Base-by-base conservation (phyloP, 2,113 vertebrate species). In the Hucho hucho region DNA sequence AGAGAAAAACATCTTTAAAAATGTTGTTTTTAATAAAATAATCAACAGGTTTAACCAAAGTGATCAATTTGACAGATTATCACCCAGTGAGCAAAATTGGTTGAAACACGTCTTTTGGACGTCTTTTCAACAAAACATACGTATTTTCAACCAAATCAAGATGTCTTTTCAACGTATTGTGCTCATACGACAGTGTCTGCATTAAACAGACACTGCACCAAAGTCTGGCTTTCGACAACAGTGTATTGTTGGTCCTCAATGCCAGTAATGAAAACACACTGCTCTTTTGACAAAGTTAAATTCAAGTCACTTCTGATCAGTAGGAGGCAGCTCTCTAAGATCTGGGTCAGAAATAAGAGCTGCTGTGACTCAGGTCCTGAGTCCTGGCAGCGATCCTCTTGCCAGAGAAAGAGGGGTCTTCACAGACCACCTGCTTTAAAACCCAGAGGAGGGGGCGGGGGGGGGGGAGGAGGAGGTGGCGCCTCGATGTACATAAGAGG, bases 331-430 rank as follows among this genome's bases (percentile, higher is more conserved):
- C 6, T 59, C 58, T 59, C n/a, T 22, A n/a, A 59, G 58, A 59
- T 59, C n/a, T 59, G n/a, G 58, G n/a, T 59, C 58, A 59, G 58
- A 22, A 59, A 59, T 59, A 7, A 59, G 58, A 59, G 58, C n/a
- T 59, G 20, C n/a, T 59, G 18, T 59, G 58, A 59, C 58, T 7
- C 58, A 22, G 58, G 58, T 22, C 58, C 58, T 59, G 58, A 59
- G 58, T 59, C n/a, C 58, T 59, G 58, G 58, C 58, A n/a, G 16
- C 6, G 58, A n/a, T 59, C 58, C 58, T 59, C 58, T 59, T 9
- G 58, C 58, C 58, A n/a, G 7, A 59, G 58, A 22, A 59, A 59
- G n/a, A 59, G 58, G 58, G 58, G 18, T 22, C n/a, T 22, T 61
- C 58, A 61, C 58, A 61, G n/a, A 61, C 18, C 16, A 16, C 58